phyloP scores from a whole-genome alignment of 2,888 invertebrate genomes.

The Agelastica alni region DNA sequence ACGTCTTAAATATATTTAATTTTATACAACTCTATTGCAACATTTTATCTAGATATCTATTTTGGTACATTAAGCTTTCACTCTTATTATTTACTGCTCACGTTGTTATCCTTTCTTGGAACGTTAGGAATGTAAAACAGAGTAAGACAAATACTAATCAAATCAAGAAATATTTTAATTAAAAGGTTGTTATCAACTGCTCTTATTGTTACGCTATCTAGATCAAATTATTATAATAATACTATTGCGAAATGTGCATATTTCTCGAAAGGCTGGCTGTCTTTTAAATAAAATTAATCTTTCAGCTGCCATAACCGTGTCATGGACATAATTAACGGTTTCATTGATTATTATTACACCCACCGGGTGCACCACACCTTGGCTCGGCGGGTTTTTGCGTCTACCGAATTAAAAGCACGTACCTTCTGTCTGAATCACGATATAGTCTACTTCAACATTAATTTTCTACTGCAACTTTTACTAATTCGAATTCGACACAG shows the following conservation, averaged over 20 bases:
- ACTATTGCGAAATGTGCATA: neutral
- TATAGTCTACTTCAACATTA: neutral
- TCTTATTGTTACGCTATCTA: neutral
- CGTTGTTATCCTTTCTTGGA: no score
- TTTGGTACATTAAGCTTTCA: no score
- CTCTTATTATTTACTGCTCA: no score
- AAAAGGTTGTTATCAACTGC: no score
- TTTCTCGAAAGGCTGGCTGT: conserved; percentile 1
- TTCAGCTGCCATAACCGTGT: conserved; percentile 19
- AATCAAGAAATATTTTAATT: no score
- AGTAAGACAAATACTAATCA: no score
- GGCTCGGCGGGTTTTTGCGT: neutral
- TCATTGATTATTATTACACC: conserved; percentile 18
- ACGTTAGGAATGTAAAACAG: no score
- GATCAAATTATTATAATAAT: neutral
- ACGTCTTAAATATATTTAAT: no score
- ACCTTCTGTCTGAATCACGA: neutral
- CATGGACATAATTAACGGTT: conserved; percentile 22
- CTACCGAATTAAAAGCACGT: conserved; percentile 9
- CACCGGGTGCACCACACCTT: conserved; percentile 17
- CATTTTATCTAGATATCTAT: no score
- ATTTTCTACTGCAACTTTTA: neutral
- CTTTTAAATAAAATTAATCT: conserved; percentile 18
- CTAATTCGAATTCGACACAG: no score
- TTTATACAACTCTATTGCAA: no score